Evolutionary conservation across 2,797 vertebrate genomes (phyloP), one percentile per base, ranked within the genome.

Genomic region (Philypnodon macrostomus): DNA sequence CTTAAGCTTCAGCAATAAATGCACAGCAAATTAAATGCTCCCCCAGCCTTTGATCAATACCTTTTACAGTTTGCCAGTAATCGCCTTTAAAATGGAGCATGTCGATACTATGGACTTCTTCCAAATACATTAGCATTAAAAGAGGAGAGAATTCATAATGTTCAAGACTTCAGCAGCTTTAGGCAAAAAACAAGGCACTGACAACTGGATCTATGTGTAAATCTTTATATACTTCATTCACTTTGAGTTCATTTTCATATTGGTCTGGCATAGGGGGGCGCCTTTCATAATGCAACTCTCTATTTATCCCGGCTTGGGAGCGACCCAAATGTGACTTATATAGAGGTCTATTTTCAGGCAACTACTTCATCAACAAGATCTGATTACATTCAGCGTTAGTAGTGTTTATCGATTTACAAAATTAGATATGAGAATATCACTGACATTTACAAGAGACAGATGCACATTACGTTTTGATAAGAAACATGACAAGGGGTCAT

Each of bases 21-120:
- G 62, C 69, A 70, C 30, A 52, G 80, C 75, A 81, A 84, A 86
- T 85, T 56, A 85, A 85, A 84, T 80, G 74, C 76, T 78, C 64
- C 67, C 63, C 0, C 35, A 58, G 63, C 49, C 54, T 60, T 40
- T 10, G 38, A 76, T 84, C 81, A 29, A 82, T 84, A 70, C 67
- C 42, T 70, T 76, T 81, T 73, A 77, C 70, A 75, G 64, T 68
- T 60, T 36, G 59, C 69, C 69, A 58, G 76, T 80, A 81, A 75
- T 70, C 47, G 46, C 44, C 62, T 67, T 67, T 40, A 49, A 62
- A 76, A 73, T 33, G 73, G 61, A 79, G 75, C 1, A 10, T 42
- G 67, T 47, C 53, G 21, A 47, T 53, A 7, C 37, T 63, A 35
- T 44, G 27, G 47, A 26, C 46, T 42, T 62, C 26, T 40, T 27